Percentiles rank a stretch among this genome's conserved stretches.
phyloP scores from a whole-genome alignment of 1,140 invertebrate species.

The Reticulitermes speratus region DNA sequence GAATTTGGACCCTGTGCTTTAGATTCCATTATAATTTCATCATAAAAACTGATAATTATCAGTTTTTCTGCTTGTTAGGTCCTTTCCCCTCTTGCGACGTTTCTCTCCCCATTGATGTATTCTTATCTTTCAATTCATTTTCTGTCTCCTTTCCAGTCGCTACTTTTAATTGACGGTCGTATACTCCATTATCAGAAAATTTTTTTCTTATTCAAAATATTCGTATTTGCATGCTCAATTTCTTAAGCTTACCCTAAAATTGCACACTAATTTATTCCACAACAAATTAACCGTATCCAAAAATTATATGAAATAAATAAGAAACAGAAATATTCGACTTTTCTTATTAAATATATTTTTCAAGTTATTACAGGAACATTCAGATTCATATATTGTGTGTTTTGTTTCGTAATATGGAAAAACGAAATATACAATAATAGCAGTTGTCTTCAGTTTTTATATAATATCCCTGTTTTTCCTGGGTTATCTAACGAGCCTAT shows the following conservation, averaged over 20 bases:
- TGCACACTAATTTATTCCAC: not conserved
- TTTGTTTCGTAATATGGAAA: too few species aligned
- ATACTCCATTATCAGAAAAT: not conserved
- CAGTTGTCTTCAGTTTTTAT: too few species aligned
- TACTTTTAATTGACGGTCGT: not conserved
- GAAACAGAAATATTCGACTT: too few species aligned
- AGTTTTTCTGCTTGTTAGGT: not conserved
- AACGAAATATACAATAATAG: too few species aligned
- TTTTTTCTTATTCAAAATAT: not conserved
- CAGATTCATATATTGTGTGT: too few species aligned
- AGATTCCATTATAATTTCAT: not conserved
- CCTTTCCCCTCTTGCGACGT: not conserved
- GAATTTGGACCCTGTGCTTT: not conserved
- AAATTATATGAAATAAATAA: not conserved
- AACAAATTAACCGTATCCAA: not conserved
- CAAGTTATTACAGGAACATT: too few species aligned
- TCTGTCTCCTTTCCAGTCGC: not conserved
- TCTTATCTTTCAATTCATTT: not conserved
- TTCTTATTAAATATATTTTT: too few species aligned
- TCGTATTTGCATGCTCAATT: not conserved
- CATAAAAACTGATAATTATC: not conserved
- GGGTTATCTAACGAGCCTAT: too few species aligned
- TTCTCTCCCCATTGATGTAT: not conserved
- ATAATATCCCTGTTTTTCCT: too few species aligned
- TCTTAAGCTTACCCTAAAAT: not conserved